A percentile compares a stretch with the other conserved stretches of the same genome.
Evolutionary conservation across 1,140 invertebrate species (phyloP).

Genomic region (Scaptomyza graminum): DNA sequence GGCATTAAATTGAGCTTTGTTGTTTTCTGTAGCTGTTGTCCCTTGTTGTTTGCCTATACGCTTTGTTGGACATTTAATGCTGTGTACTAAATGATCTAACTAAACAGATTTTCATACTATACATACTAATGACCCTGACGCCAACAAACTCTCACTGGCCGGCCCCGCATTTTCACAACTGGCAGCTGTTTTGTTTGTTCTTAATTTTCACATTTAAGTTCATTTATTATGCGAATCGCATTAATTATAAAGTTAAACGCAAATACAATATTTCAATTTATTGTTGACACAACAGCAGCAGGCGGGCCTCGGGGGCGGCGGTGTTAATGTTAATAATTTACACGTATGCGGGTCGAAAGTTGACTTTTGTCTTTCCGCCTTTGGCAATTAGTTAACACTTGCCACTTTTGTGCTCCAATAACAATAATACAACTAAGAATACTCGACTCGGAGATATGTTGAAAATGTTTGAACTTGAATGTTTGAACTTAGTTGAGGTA

Average conservation of each 20-base stretch:
- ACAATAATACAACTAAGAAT: no score
- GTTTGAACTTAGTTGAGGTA: no score
- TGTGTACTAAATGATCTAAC: constrained; percentile 15
- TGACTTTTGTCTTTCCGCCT: constrained; percentile 24
- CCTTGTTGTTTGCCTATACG: constrained; percentile 28
- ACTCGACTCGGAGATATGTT: no score
- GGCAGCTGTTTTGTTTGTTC: constrained; percentile 56
- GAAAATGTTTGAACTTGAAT: no score
- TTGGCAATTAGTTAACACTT: constrained; percentile 55
- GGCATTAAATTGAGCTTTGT: constrained; percentile 54
- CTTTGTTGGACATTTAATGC: constrained; percentile 34
- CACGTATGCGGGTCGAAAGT: constrained; percentile 40
- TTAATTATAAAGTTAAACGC: constrained; percentile 74
- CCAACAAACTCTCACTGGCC: neutral
- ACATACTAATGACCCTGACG: no score
- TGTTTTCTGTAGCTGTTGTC: neutral
- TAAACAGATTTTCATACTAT: neutral
- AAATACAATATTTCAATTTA: constrained; percentile 63
- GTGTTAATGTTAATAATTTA: constrained; percentile 17
- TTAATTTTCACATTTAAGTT: constrained; percentile 80
- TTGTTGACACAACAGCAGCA: constrained; percentile 33
- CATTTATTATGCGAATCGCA: constrained; percentile 79
- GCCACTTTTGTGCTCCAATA: neutral
- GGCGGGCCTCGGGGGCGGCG: neutral
- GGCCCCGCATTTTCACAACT: neutral